phyloP scores from a whole-genome alignment of 2,113 vertebrate genomes.

The Engystomops pustulosus region DNA sequence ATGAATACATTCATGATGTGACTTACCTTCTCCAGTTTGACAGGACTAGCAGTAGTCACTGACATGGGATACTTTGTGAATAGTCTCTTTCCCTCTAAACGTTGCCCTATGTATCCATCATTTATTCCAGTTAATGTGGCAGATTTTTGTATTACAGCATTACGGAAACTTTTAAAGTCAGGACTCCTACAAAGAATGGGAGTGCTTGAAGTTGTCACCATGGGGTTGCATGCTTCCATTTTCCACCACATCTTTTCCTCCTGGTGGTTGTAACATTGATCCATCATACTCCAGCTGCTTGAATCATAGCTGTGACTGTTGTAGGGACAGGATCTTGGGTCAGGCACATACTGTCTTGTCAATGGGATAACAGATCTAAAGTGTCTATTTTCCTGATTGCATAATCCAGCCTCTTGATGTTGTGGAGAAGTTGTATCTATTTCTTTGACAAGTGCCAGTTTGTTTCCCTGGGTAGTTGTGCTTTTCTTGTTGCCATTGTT shows the following conservation, averaged over 20 bases:
- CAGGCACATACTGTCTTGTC: constrained; percentile 3
- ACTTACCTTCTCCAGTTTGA: constrained; percentile 58
- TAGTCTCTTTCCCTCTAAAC: not conserved
- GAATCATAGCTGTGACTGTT: constrained; percentile 28
- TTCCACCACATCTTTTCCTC: constrained; percentile 64
- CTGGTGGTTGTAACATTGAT: constrained; percentile 35
- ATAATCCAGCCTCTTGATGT: constrained; percentile 3
- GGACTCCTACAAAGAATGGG: constrained; percentile 45
- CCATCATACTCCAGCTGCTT: constrained; percentile 40
- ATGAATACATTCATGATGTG: not conserved
- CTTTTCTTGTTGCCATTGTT: constrained; percentile 53
- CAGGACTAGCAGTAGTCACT: constrained; percentile 39
- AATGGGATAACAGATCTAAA: not conserved
- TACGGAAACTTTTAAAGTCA: constrained; percentile 62
- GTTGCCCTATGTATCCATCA: constrained; percentile 40
- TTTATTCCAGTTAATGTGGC: constrained; percentile 59
- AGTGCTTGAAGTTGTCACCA: constrained; percentile 32
- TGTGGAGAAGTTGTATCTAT: not conserved
- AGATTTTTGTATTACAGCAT: constrained; percentile 65
- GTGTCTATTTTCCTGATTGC: not conserved
- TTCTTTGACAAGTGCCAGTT: not conserved
- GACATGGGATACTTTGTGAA: not conserved
- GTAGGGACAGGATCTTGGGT: not conserved
- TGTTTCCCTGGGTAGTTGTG: constrained; percentile 24
- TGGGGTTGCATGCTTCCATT: constrained; percentile 60